These are phyloP conservation scores for Eucriotettix oculatus DNA, from an alignment of 2,888 invertebrate species.

Conservation along the genomic window DNA sequence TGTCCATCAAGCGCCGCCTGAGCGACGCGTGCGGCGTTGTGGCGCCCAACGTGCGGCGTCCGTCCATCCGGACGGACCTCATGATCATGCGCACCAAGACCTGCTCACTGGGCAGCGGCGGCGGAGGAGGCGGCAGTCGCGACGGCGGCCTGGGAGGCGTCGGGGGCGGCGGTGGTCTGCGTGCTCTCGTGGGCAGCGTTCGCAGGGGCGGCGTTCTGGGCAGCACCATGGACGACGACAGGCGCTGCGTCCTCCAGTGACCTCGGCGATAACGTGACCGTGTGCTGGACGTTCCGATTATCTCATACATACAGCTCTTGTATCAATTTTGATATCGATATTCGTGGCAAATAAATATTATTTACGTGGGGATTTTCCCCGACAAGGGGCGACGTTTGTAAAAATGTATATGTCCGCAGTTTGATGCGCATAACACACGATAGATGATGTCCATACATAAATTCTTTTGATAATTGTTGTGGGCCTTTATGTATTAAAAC, in stretches of 20 bases:
- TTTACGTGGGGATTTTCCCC: no score
- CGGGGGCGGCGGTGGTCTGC: background rate
- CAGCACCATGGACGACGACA: constrained; percentile 48
- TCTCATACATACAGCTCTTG: no score
- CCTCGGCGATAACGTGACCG: background rate
- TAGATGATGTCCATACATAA: no score
- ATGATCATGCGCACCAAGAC: constrained; percentile 78
- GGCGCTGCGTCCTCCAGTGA: constrained; percentile 24
- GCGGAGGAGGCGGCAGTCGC: constrained; percentile 2
- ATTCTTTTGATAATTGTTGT: no score
- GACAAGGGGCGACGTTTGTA: no score
- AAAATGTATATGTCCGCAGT: no score
- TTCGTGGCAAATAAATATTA: no score
- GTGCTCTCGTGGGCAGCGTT: background rate
- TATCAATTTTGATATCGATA: no score
- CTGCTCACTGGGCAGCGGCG: constrained; percentile 8
- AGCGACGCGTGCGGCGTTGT: constrained; percentile 81
- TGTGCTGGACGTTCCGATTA: no score
- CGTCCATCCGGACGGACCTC: constrained; percentile 74
- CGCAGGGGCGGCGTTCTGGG: background rate
- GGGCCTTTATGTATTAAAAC: no score
- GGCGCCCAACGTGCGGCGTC: constrained; percentile 72
- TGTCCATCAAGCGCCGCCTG: constrained; percentile 64
- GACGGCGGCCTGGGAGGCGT: background rate
- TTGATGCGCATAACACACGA: no score